These are phyloP conservation scores for Agonopterix arenella DNA, from an alignment of 2,888 invertebrate species.

Conservation along the genomic window DNA sequence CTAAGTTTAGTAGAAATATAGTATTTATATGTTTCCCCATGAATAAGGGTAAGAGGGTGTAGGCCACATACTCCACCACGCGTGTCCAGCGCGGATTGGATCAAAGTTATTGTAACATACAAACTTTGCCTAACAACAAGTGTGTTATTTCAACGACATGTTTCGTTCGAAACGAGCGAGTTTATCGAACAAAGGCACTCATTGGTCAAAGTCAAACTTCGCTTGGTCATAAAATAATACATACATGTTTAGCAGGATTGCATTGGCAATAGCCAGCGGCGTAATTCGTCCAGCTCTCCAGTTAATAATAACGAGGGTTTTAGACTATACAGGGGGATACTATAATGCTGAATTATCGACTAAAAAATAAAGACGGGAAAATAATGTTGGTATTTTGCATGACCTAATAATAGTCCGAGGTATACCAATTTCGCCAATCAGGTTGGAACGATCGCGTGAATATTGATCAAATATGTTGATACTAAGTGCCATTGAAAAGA, in stretches of 20 bases:
- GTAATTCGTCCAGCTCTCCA: slow-evolving; percentile 38
- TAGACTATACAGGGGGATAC: too few species aligned
- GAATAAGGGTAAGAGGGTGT: too few species aligned
- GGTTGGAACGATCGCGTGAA: too few species aligned
- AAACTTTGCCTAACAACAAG: background rate
- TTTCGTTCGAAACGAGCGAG: slow-evolving; percentile 1
- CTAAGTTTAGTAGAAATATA: too few species aligned
- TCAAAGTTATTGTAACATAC: background rate
- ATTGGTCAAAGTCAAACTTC: slow-evolving; percentile 9
- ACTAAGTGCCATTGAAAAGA: too few species aligned
- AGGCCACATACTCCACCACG: background rate
- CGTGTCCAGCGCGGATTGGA: background rate
- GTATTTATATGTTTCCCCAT: too few species aligned
- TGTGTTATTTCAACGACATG: background rate
- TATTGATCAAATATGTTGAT: too few species aligned
- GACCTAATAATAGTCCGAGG: too few species aligned
- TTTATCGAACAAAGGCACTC: slow-evolving; percentile 10
- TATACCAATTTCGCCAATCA: too few species aligned
- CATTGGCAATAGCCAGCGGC: slow-evolving; percentile 59
- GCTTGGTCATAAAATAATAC: slow-evolving; percentile 19
- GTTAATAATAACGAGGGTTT: slow-evolving; percentile 53
- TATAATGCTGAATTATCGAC: too few species aligned
- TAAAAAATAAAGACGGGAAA: too few species aligned
- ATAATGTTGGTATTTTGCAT: too few species aligned
- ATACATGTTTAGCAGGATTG: slow-evolving; percentile 48